These are phyloP conservation scores for Arge pagana DNA, from an alignment of 2,888 invertebrate species.

Conservation along the genomic window DNA sequence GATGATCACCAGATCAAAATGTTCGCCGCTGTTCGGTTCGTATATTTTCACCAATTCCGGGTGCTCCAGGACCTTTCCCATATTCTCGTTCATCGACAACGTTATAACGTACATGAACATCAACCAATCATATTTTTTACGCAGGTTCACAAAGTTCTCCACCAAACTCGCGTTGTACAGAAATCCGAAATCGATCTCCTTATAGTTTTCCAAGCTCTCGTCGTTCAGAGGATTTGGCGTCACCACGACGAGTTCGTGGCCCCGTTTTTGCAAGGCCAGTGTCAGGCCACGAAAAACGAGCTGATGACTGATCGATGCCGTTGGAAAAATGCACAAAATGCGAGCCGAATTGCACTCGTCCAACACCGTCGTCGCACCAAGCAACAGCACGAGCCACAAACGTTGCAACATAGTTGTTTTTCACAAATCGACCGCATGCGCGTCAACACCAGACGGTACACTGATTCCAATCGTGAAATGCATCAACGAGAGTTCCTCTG, in stretches of 20 bases:
- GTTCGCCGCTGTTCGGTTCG: slow-evolving; percentile 27
- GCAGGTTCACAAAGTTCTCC: not conserved
- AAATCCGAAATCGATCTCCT: slow-evolving; percentile 24
- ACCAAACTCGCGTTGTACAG: not conserved
- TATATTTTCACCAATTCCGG: slow-evolving; percentile 31
- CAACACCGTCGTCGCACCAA: too few relatives aligned
- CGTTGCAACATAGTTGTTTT: too few relatives aligned
- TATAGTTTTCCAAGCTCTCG: slow-evolving; percentile 25
- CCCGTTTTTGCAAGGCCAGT: slow-evolving; percentile 32
- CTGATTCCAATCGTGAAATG: too few relatives aligned
- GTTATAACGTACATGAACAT: slow-evolving; percentile 6
- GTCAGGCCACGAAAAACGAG: slow-evolving; percentile 34
- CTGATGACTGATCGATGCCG: slow-evolving; percentile 37
- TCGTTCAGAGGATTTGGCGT: slow-evolving; percentile 32
- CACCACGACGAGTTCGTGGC: slow-evolving; percentile 37
- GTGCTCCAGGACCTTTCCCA: not conserved
- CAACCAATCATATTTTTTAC: not conserved
- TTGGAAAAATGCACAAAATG: slow-evolving; percentile 33
- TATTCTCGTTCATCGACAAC: slow-evolving; percentile 16
- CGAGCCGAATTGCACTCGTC: too few relatives aligned
- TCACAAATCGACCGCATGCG: too few relatives aligned
- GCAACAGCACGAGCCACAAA: too few relatives aligned
- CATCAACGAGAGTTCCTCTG: too few relatives aligned
- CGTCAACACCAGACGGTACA: too few relatives aligned
- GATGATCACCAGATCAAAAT: slow-evolving; percentile 28